Percentiles rank a stretch among this genome's conserved stretches.
Evolutionary conservation across 2,113 vertebrate species (phyloP).

Genomic region (Edolisoma coerulescens): DNA sequence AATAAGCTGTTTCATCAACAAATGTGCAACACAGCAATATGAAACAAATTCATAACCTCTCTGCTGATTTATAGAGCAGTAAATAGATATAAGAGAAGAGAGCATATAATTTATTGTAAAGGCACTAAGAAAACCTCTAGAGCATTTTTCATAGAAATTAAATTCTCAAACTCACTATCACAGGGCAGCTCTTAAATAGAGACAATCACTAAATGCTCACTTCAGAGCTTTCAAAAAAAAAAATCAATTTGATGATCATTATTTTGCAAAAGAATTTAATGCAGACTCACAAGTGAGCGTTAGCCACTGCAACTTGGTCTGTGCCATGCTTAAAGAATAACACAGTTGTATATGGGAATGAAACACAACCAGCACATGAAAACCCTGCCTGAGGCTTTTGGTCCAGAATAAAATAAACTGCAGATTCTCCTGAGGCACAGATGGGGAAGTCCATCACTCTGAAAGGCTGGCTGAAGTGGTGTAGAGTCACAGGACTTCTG

Average conservation of each 20-base stretch:
- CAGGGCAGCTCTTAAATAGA: background rate
- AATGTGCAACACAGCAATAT: background rate
- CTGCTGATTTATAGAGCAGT: background rate
- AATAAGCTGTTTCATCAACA: slow-evolving; percentile 6
- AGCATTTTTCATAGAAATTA: background rate
- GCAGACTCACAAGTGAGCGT: background rate
- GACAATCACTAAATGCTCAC: background rate
- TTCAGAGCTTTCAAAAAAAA: background rate
- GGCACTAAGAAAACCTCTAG: background rate
- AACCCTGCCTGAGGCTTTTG: background rate
- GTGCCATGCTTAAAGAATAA: background rate
- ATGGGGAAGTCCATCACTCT: background rate
- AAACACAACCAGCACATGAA: background rate
- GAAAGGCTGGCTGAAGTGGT: background rate
- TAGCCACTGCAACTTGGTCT: background rate
- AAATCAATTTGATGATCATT: background rate
- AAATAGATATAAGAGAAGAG: background rate
- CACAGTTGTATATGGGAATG: background rate
- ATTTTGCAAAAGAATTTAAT: background rate
- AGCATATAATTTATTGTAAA: background rate
- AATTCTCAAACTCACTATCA: background rate
- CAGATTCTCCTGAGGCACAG: background rate
- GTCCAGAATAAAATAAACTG: background rate
- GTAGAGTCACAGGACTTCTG: background rate
- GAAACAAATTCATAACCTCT: background rate